Evolutionary conservation across 2,888 invertebrate species (phyloP).

Genomic region (Podabrus alpinus): DNA sequence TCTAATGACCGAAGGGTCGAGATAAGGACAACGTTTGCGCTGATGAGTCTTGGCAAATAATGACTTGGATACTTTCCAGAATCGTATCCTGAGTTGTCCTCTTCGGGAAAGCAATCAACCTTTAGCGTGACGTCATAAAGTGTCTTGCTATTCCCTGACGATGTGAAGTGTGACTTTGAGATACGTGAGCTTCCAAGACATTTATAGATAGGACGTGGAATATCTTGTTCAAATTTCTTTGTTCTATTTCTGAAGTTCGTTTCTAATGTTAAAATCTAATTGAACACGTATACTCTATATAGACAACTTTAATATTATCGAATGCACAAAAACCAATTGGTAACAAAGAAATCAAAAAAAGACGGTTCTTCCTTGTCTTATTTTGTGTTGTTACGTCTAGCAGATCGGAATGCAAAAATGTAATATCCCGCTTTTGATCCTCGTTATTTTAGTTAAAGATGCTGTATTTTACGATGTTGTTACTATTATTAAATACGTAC

Average conservation of each 20-base stretch:
- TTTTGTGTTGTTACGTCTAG: not conserved
- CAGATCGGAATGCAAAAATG: not conserved
- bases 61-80: slow-evolving; percentile 48
- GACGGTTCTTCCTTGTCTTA: not conserved
- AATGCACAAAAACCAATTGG: too few relatives aligned
- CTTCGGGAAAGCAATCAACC: slow-evolving; percentile 54
- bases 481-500: not conserved
- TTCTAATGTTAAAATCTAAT: slow-evolving; percentile 33
- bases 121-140: slow-evolving; percentile 56
- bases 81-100: slow-evolving; percentile 42
- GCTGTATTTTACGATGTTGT: not conserved
- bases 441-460: slow-evolving; percentile 26
- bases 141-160: slow-evolving; percentile 32
- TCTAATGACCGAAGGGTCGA: slow-evolving; percentile 31
- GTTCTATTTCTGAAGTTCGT: slow-evolving; percentile 20
- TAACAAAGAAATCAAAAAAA: not conserved
- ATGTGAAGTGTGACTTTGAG: slow-evolving; percentile 36
- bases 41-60: slow-evolving; percentile 53
- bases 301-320: too few relatives aligned
- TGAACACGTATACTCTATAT: not conserved
- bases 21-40: slow-evolving; percentile 46
- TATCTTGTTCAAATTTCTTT: slow-evolving; percentile 18
- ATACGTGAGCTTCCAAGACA: slow-evolving; percentile 32
- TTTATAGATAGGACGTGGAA: slow-evolving; percentile 30
- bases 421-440: slow-evolving; percentile 33